Evolutionary conservation across 2,888 invertebrate genomes (phyloP), one percentile per base, ranked within the genome.

Genomic region (Falcaria lacertinaria): DNA sequence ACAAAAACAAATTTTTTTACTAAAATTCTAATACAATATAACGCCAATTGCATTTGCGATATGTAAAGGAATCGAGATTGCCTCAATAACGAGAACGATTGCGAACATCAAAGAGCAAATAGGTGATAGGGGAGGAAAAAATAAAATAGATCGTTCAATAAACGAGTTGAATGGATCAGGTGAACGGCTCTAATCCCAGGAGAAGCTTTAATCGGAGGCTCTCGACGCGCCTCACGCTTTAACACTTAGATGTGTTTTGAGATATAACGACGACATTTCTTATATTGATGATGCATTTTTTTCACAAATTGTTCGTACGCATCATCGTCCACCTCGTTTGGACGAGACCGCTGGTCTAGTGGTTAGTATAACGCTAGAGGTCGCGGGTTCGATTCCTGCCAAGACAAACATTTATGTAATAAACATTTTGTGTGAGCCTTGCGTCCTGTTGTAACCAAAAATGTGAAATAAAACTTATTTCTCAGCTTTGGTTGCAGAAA

Each of bases 71-170:
- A 54, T 56, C 52, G 55, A 56, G 60, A 69, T 66, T 67, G 56
- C 50, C 44, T 49, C 60, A 63, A 64, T 65, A 64, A 68, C 55
- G 57, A 60, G 62, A 69, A 62, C 57, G 58, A 63, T 65, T 64
- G 48, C 44, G 56, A 57, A 65, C 61, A 70, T 74, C 69, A 70
- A 71, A 74, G 66, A 60, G 56, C 50, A 48, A 45, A 59, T 58
- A 52, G 54, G 58, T 52, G 57, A 44, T 57, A 48, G 51, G 61
- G 58, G 62, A 53, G 44, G 47, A 49, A 49, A 55, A 64, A 65
- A 62, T 60, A 68, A 72, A 69, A 61, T 57, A 57, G 54, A 52
- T 58, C 54, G 53, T 54, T 62, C 60, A 55, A 60, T 64, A 60
- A 64, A 60, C 56, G 64, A 57, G 57, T 59, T 49, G 62, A 60